These are phyloP conservation scores for Tethya wilhelma DNA, from an alignment of 37 sponge, comb jelly and placozoan species.

Conservation along the genomic window DNA sequence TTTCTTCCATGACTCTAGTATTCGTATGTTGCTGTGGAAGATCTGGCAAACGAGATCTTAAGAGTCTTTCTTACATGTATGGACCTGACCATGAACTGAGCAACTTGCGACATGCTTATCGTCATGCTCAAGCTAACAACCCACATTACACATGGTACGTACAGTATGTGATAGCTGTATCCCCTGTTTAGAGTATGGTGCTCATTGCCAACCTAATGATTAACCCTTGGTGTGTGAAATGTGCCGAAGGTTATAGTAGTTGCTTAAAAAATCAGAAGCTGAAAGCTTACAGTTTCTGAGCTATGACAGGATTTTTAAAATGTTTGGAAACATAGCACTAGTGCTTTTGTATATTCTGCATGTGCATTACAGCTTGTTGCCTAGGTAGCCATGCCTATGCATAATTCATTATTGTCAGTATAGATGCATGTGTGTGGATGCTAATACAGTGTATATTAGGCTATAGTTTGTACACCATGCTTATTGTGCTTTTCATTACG, in stretches of 20 bases:
- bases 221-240: background rate
- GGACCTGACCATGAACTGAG: slow-evolving; percentile 53
- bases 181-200: background rate
- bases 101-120: slow-evolving; percentile 27
- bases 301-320: too few relatives aligned
- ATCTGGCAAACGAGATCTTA: slow-evolving; percentile 1
- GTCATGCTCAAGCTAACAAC: slow-evolving; percentile 30
- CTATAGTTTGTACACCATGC: too few relatives aligned
- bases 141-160: slow-evolving; percentile 62
- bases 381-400: too few relatives aligned
- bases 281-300: background rate
- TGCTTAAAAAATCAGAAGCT: background rate
- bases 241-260: background rate
- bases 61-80: slow-evolving; percentile 31
- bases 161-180: background rate
- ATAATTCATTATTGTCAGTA: too few relatives aligned
- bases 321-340: too few relatives aligned
- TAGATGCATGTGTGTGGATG: too few relatives aligned
- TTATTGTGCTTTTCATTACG: too few relatives aligned
- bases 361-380: too few relatives aligned
- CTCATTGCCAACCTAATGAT: background rate
- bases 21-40: too few relatives aligned
- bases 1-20: too few relatives aligned
- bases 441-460: too few relatives aligned
- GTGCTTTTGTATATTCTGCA: too few relatives aligned